These are phyloP conservation scores for Bubalus kerabau DNA, from an alignment of 2,113 vertebrate genomes.

Conservation along the genomic window DNA sequence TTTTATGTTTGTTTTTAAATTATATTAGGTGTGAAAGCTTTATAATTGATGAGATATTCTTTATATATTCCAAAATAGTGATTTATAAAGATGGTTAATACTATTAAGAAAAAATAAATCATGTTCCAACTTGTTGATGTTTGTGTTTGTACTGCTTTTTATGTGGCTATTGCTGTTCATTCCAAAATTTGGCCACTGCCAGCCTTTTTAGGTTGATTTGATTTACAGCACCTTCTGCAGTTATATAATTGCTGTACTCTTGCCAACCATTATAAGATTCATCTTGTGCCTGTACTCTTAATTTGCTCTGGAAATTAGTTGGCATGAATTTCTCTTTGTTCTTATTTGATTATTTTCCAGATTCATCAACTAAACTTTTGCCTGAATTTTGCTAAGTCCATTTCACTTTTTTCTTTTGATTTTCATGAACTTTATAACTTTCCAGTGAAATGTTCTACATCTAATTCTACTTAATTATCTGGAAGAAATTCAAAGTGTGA, in stretches of 20 bases:
- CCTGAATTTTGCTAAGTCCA: not conserved
- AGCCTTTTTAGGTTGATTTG: not conserved
- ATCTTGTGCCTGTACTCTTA: not conserved
- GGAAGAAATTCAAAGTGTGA: not conserved
- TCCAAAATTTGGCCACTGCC: not conserved
- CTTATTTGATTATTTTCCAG: not conserved
- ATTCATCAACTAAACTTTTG: not conserved
- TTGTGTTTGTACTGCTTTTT: not conserved
- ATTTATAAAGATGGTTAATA: not conserved
- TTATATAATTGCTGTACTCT: not conserved
- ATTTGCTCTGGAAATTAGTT: conserved; percentile 44
- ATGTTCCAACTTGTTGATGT: not conserved
- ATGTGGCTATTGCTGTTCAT: not conserved
- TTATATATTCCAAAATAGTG: not conserved
- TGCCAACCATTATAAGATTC: not conserved
- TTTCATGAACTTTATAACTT: not conserved
- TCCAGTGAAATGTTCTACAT: not conserved
- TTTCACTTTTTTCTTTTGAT: not conserved
- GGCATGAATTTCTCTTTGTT: not conserved
- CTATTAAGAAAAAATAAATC: not conserved
- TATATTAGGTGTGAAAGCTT: not conserved
- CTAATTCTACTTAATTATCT: not conserved
- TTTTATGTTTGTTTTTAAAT: not conserved
- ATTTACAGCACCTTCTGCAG: not conserved
- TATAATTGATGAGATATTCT: not conserved